Evolutionary conservation across 2,888 invertebrate species (phyloP), one percentile per base, ranked within the genome.

Genomic region (Slavum lentiscoides): DNA sequence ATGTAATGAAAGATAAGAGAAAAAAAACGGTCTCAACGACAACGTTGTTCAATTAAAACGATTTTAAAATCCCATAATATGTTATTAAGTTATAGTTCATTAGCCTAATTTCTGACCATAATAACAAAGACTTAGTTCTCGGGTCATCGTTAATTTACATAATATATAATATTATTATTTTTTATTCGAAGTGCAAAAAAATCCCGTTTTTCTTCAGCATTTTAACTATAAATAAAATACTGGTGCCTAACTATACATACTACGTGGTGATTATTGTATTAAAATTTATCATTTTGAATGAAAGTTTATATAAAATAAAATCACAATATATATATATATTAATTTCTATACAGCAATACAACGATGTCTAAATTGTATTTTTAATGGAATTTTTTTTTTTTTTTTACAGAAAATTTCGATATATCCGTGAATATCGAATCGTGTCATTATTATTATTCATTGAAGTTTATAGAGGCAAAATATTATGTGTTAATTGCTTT

Each of bases 31-130:
- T 19, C 55, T 5, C 64, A 15, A 55, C 11, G 21, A 43, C 9
- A 17, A 61, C 19, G 21, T 23, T 61, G 43, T 72, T 59, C 43
- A 61, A 58, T 11, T 72, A 43, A 59, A 61, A 72, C 43, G 61
- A 19, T 72, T 43, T 72, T 30, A 61, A 59, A 59, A 61, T 73
- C 19, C 15, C 23, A n/a, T 49, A 49, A 23, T 49, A 62, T 49
- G 61, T 73, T 8, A 62, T 61, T 49, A 23, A 7, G 62, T 43
- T 6, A 23, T 69, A 23, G 30, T 30, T 69, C 11, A 19, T 70
- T 13, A 39, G 23, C 53, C 37, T 74, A 17, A 53, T 64, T 64
- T 64, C 62, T 64, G n/a, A 62, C 53, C 37, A 53, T 49, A n/a
- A 11, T 30, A 8, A 74, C 49, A 2, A 30, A 43, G 15, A 30